Evolutionary conservation across 1,140 invertebrate species (phyloP).

Genomic region (Cylas formicarius): DNA sequence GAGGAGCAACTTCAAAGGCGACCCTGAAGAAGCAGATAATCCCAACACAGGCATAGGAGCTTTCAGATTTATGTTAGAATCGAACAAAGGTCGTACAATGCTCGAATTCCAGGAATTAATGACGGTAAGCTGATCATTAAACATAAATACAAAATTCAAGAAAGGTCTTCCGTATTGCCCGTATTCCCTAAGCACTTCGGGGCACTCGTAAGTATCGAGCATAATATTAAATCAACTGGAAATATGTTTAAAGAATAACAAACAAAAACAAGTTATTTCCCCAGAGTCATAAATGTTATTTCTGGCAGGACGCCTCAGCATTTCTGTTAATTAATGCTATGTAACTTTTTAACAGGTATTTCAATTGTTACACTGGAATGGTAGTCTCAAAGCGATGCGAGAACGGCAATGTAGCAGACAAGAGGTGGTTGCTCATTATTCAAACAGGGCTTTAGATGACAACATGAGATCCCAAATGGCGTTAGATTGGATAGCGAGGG

Average conservation of each 20-base stretch:
- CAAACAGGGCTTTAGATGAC: slow-evolving; percentile 81
- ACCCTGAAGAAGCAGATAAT: slow-evolving; percentile 66
- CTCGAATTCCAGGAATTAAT: slow-evolving; percentile 94
- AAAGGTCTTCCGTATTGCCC: too few species aligned
- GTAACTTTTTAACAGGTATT: slow-evolving; percentile 53
- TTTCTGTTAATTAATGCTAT: too few species aligned
- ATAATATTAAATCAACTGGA: too few species aligned
- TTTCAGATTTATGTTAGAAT: slow-evolving; percentile 91
- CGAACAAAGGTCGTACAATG: slow-evolving; percentile 89
- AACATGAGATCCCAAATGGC: slow-evolving; percentile 96
- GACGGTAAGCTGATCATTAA: too few species aligned
- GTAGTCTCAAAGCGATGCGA: slow-evolving; percentile 83
- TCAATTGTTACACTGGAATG: slow-evolving; percentile 93
- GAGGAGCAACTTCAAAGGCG: slow-evolving; percentile 57
- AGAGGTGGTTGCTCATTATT: slow-evolving; percentile 92
- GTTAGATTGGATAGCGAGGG: slow-evolving; percentile 87
- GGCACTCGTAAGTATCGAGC: too few species aligned
- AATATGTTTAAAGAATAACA: too few species aligned
- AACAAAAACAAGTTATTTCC: too few species aligned
- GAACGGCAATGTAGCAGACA: slow-evolving; percentile 91
- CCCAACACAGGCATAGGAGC: slow-evolving; percentile 83
- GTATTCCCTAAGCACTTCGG: too few species aligned
- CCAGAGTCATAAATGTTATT: too few species aligned
- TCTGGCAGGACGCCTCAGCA: too few species aligned
- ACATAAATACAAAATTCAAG: too few species aligned